phyloP scores from a whole-genome alignment of 2,888 invertebrate species.

The Platypus cylindrus region DNA sequence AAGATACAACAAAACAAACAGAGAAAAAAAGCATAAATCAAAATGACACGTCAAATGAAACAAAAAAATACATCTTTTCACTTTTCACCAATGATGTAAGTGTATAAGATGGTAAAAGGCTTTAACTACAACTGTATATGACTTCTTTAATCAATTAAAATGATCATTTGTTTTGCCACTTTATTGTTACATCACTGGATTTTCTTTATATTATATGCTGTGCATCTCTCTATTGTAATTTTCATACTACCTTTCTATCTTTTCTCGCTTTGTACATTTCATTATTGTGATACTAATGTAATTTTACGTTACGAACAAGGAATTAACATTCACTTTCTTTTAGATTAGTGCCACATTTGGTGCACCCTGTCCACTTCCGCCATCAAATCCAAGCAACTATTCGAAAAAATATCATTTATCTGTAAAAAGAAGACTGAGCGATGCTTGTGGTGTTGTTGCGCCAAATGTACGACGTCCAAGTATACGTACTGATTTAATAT shows the following conservation, averaged over 20 bases:
- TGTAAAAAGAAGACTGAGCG: conserved; percentile 69
- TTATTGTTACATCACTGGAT: too few species aligned
- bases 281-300: conserved; percentile 9
- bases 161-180: too few species aligned
- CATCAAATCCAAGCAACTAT: conserved; percentile 50
- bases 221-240: too few species aligned
- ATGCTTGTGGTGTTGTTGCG: conserved; percentile 81
- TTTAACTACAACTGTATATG: too few species aligned
- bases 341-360: conserved; percentile 59
- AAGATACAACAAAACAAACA: too few species aligned
- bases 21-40: too few species aligned
- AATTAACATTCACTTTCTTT: conserved; percentile 3
- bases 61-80: too few species aligned
- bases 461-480: conserved; percentile 78
- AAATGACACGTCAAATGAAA: too few species aligned
- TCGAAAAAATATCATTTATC: conserved; percentile 66
- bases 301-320: neutral
- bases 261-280: conserved; percentile 2
- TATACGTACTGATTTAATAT: conserved; percentile 77
- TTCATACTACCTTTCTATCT: neutral
- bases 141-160: too few species aligned
- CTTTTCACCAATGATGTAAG: too few species aligned
- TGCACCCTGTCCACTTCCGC: conserved; percentile 61
- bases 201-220: too few species aligned
- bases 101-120: too few species aligned